Conservation (phyloP, 2,113 vertebrate species). For the Jacana jacana region DNA sequence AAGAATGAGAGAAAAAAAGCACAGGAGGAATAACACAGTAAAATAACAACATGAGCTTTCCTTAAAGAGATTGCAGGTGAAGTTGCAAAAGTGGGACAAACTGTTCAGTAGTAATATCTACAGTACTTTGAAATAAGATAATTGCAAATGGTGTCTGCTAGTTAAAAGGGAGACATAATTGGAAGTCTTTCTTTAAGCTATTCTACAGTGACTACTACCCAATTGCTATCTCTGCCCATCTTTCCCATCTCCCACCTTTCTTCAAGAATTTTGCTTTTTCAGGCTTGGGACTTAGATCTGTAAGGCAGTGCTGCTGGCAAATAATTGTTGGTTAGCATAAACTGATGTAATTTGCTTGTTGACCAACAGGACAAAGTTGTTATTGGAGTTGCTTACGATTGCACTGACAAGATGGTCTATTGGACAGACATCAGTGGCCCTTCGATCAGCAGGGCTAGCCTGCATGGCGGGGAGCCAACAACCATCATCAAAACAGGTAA, state of each 20-base stretch:
- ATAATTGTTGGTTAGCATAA: neutral
- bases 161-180: neutral
- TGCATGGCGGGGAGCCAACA: constrained; percentile 83
- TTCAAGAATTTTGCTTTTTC: neutral
- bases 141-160: neutral
- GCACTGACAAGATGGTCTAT: constrained; percentile 89
- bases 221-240: neutral
- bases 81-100: neutral
- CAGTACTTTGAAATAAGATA: neutral
- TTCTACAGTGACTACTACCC: neutral
- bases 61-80: neutral
- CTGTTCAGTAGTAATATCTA: neutral
- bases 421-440: constrained; percentile 93
- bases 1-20: neutral
- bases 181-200: neutral
- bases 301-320: neutral
- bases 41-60: neutral
- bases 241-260: neutral
- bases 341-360: constrained; percentile 17
- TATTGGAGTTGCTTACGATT: constrained; percentile 91
- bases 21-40: neutral
- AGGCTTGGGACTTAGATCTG: neutral
- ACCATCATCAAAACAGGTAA: constrained; percentile 84
- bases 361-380: constrained; percentile 85
- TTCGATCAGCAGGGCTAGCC: constrained; percentile 86